Evolutionary conservation across 2,888 invertebrate species (phyloP).

Genomic region (Panopea generosa): DNA sequence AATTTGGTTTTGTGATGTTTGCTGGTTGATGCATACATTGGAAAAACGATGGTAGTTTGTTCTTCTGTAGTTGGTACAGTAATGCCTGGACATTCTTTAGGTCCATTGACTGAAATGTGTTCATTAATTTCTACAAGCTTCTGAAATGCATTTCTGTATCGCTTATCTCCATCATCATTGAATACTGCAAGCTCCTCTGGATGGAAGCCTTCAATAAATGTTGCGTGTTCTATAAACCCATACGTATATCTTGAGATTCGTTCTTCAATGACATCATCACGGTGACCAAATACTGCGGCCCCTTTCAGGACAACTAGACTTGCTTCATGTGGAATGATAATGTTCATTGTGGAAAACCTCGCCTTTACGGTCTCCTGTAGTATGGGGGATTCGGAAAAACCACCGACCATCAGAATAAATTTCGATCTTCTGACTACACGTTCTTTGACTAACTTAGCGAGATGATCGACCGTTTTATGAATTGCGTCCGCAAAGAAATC

Average conservation of each 20-base stretch:
- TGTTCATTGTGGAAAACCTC: neutral
- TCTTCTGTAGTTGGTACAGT: neutral
- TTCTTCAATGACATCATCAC: neutral
- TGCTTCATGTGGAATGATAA: conserved; percentile 5
- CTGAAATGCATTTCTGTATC: neutral
- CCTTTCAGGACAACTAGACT: conserved; percentile 14
- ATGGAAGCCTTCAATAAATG: conserved; percentile 1
- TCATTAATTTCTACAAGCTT: conserved; percentile 1
- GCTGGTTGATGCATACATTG: neutral
- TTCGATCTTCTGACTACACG: neutral
- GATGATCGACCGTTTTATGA: neutral
- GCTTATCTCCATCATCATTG: neutral
- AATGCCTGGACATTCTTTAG: neutral
- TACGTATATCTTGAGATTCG: conserved; percentile 8
- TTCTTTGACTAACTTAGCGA: neutral
- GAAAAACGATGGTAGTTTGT: neutral
- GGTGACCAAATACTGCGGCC: conserved; percentile 6
- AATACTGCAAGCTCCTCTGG: conserved; percentile 1
- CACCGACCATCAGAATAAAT: conserved; percentile 13
- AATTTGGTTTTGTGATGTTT: neutral
- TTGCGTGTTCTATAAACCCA: neutral
- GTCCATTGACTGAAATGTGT: conserved; percentile 1
- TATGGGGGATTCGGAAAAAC: conserved; percentile 7
- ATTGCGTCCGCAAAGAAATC: conserved; percentile 4
- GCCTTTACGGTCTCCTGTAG: conserved; percentile 6